A percentile compares a stretch with the other conserved stretches of the same genome.
Evolutionary conservation across 2,888 invertebrate species (phyloP).

Genomic region (Lucinisca nassula): DNA sequence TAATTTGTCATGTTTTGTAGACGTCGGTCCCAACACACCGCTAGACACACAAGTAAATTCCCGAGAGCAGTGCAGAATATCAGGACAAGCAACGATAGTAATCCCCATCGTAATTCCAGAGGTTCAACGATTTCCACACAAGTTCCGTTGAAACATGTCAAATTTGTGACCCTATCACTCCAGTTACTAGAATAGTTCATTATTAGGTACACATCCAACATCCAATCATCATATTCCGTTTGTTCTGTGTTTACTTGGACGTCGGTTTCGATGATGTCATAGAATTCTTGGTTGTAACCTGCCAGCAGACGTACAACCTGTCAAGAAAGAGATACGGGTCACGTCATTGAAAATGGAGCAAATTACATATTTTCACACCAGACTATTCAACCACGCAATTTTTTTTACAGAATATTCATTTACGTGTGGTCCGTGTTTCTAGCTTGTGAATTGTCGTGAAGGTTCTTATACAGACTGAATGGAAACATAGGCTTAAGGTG

Average conservation of each 20-base stretch:
- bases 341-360: not conserved
- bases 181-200: constrained; percentile 25
- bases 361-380: too few relatives aligned
- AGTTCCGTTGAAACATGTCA: constrained; percentile 39
- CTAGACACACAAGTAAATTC: constrained; percentile 97
- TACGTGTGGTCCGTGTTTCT: too few relatives aligned
- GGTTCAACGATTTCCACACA: not conserved
- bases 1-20: constrained; percentile 98
- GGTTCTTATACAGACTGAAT: too few relatives aligned
- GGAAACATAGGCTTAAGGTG: too few relatives aligned
- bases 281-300: not conserved
- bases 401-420: too few relatives aligned
- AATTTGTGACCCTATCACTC: constrained; percentile 15
- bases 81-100: constrained; percentile 91
- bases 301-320: not conserved
- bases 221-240: not conserved
- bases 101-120: constrained; percentile 77
- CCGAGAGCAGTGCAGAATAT: constrained; percentile 96
- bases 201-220: constrained; percentile 18
- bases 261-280: not conserved
- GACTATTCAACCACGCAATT: too few relatives aligned
- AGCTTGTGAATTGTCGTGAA: too few relatives aligned
- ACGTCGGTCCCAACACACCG: constrained; percentile 96
- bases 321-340: not conserved
- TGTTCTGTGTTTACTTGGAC: not conserved